Base-by-base conservation (phyloP, 2,113 vertebrate genomes). In the Cygnus atratus region DNA sequence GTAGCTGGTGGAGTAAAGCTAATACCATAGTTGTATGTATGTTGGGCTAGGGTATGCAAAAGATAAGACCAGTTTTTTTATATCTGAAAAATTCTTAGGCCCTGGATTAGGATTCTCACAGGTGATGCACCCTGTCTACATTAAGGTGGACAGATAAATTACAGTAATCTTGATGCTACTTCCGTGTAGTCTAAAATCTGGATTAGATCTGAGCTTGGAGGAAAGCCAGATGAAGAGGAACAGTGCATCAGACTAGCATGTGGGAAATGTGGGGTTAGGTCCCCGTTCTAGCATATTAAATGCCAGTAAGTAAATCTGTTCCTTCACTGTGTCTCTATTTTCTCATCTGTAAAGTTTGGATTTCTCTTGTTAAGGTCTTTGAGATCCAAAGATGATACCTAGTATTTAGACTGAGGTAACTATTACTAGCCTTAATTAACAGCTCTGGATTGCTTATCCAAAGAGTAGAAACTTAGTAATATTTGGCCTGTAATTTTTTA, bases 211-310 rank as follows among this genome's bases (percentile, higher is more conserved):
- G 71, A 88, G 39, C 14, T 44, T 1, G 0, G 55, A 72, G 28
- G 21, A 67, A 89, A n/a, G 8, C 19, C 48, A 59, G 29, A 35
- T n/a, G 37, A 74, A 72, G 13, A 52, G 16, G 8, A 89, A n/a
- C 2, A 55, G 13, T 24, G 3, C 13, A 55, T 17, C n/a, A 43
- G 19, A 59, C 11, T 31, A 43, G 7, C 6, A 35, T 2, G 0
- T 37, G 13, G 31, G 39, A 74, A 65, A 46, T 11, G 8, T 13
- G 25, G 9, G 31, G 19, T 48, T 61, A 44, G 39, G 41, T 44
- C 24, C 20, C 43, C 35, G 11, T 61, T 65, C 61, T 29, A 37
- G 50, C 26, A 50, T 28, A 29, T 9, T 44, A 41, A 78, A 62
- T n/a, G 25, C 63, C 28, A 41, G 21, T 44, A 67, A 72, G 48